phyloP scores from a whole-genome alignment of 2,113 vertebrate genomes.

The Pyxicephalus adspersus region DNA sequence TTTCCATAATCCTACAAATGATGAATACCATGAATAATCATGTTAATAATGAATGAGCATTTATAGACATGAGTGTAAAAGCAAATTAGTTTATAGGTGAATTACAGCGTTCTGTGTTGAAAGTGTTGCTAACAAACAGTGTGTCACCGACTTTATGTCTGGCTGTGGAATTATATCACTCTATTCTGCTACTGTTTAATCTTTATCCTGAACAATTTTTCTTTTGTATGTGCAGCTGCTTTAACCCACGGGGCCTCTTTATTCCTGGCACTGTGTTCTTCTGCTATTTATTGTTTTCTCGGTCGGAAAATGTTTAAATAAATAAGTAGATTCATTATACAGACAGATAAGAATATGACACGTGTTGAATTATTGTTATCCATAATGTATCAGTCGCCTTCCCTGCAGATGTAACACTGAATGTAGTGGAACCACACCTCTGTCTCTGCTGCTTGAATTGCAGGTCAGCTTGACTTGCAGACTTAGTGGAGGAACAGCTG shows the following conservation, averaged over 20 bases:
- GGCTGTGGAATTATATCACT: constrained; percentile 22
- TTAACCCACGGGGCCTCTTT: constrained; percentile 33
- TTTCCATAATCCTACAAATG: background rate
- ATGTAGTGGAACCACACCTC: constrained; percentile 33
- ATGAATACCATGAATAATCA: background rate
- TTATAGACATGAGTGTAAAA: background rate
- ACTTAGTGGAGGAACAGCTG: background rate
- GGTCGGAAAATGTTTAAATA: constrained; percentile 55
- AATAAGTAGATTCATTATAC: constrained; percentile 42
- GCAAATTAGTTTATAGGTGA: constrained; percentile 1
- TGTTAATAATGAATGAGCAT: background rate
- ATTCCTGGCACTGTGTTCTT: constrained; percentile 14
- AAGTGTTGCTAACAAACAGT: constrained; percentile 27
- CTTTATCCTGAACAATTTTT: background rate
- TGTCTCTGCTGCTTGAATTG: background rate
- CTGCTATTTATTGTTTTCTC: constrained; percentile 34
- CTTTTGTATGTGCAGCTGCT: constrained; percentile 53
- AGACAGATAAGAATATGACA: constrained; percentile 45
- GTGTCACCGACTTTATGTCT: background rate
- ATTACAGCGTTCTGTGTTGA: background rate
- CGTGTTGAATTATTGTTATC: constrained; percentile 44
- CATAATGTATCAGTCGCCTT: constrained; percentile 42
- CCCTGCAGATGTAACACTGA: constrained; percentile 16
- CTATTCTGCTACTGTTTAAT: constrained; percentile 35
- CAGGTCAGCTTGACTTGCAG: constrained; percentile 8